Evolutionary conservation across 2,888 invertebrate genomes (phyloP), one percentile per base, ranked within the genome.

Genomic region (Agonopterix arenella): DNA sequence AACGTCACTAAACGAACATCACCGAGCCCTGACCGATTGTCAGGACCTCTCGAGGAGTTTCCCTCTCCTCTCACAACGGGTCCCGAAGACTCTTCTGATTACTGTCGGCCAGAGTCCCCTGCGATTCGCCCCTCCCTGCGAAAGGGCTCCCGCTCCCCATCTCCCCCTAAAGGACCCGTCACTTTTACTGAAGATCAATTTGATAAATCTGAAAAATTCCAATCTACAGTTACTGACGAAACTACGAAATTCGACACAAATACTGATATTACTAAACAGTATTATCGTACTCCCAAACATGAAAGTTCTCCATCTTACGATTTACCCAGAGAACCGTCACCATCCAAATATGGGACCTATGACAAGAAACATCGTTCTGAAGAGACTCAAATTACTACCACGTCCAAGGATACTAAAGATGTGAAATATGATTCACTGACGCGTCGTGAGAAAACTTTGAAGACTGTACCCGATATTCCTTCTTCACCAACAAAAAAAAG

Each of bases 151-250:
- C 67, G 72, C 36, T 73, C 80, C 8, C 70, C 76, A 2, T 78
- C 78, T 1, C 80, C 78, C 11, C 58, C 66, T 37, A 76, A 73
- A 57, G 66, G 66, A 41, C 66, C 68, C 1, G 72, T 67, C 4
- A 64, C 66, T n/a, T 73, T 68, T 52, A 62, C 52, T 3, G 50
- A 62, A 47, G 59, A 65, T 50, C 45, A 52, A 43, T 45, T 58
- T 37, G 52, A 67, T 13, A 63, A 56, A 37, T 60, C 56, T 11
- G 45, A 16, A 37, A 63, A 57, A 37, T 61, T 55, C 10, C 44
- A 16, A 38, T 52, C 38, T 36, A 48, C 36, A 13, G 8, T 49
- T 57, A 11, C 58, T 11, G 51, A 64, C 47, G 46, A 53, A 11
- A 56, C 50, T 2, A 48, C 48, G 2, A 57, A 55, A 52, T 16